These are phyloP conservation scores for Carterocephalus palaemon DNA, from an alignment of 2,888 invertebrate genomes.

Conservation along the genomic window DNA sequence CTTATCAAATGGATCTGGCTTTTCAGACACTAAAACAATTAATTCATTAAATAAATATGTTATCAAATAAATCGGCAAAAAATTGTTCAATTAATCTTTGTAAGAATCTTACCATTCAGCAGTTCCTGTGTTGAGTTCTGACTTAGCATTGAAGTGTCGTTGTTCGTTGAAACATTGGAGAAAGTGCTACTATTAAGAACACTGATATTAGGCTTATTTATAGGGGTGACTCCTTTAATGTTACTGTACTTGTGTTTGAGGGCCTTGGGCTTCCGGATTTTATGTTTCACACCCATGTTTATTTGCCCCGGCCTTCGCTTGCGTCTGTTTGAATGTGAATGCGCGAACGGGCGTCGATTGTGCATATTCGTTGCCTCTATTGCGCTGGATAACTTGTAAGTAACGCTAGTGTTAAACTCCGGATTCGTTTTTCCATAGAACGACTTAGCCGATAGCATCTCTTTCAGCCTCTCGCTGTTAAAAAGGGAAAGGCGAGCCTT, in stretches of 20 bases:
- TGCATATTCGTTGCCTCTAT: conserved; percentile 50
- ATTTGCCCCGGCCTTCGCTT: conserved; percentile 77
- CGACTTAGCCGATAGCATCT: conserved; percentile 73
- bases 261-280: conserved; percentile 80
- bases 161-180: conserved; percentile 22
- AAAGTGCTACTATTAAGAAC: conserved; percentile 22
- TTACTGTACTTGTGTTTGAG: conserved; percentile 48
- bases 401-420: conserved; percentile 54
- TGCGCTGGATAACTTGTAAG: conserved; percentile 54
- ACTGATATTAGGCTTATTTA: conserved; percentile 31
- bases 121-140: conserved; percentile 60
- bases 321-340: conserved; percentile 47
- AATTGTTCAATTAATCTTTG: neutral
- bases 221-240: conserved; percentile 34
- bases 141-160: conserved; percentile 40
- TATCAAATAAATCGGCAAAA: neutral
- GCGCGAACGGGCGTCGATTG: conserved; percentile 45
- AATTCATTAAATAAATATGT: neutral
- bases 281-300: conserved; percentile 83
- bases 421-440: conserved; percentile 77
- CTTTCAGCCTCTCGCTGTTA: conserved; percentile 63
- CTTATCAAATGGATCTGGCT: conserved; percentile 60
- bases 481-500: conserved; percentile 70
- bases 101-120: conserved; percentile 50
- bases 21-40: conserved; percentile 48